Conservation (phyloP, 2,888 invertebrate species). For the Entomobrya multifasciata region DNA sequence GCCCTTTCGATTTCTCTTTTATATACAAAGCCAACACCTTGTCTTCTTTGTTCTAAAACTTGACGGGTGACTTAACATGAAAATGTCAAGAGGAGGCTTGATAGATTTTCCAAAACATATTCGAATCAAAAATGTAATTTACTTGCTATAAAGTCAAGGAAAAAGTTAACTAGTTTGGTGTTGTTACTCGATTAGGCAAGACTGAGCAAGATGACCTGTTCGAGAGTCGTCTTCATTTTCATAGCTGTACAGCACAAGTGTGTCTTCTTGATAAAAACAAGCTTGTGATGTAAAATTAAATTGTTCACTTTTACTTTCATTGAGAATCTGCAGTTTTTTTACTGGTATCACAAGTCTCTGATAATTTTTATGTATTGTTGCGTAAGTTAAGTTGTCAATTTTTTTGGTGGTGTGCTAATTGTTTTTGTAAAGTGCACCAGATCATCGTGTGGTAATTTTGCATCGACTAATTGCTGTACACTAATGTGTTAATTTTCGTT, state of each 20-base stretch:
- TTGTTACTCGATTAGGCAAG: constrained; percentile 10
- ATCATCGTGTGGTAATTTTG: neutral
- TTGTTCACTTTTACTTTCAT: constrained; percentile 25
- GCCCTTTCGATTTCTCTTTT: constrained; percentile 48
- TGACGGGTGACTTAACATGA: constrained; percentile 42
- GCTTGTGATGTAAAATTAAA: neutral
- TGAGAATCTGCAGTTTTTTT: neutral
- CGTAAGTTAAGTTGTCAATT: neutral
- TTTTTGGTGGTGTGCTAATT: constrained; percentile 4
- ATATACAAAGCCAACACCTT: neutral
- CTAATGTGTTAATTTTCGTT: neutral
- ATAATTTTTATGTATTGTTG: constrained; percentile 1
- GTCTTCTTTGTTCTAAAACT: constrained; percentile 2
- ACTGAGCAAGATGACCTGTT: neutral
- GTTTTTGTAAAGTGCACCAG: neutral
- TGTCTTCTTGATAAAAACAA: neutral
- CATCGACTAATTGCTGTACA: neutral
- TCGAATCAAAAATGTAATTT: neutral
- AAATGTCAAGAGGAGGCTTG: constrained; percentile 3
- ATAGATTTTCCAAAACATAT: neutral
- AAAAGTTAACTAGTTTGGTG: constrained; percentile 1
- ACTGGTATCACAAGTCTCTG: neutral
- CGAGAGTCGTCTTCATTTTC: no score
- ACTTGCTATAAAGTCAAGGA: neutral
- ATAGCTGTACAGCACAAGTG: no score